Conservation (phyloP, 2,113 vertebrate species). For the Vicugna pacos region DNA sequence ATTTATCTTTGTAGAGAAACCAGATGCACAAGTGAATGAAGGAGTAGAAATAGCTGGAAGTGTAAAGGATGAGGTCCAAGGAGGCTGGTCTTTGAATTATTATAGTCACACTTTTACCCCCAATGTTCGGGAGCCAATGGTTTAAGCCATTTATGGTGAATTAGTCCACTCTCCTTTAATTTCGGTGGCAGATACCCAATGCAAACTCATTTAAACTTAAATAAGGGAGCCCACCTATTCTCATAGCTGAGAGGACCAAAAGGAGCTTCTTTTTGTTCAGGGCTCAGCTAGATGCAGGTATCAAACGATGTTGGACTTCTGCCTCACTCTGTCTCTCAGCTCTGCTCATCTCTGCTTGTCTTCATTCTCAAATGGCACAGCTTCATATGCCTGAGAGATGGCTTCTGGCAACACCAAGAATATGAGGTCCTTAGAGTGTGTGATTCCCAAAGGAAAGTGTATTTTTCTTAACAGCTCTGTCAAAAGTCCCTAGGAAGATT, state of each 20-base stretch:
- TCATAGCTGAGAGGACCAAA: not conserved
- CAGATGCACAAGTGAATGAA: not conserved
- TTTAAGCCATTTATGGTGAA: not conserved
- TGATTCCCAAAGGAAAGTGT: not conserved
- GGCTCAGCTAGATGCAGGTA: not conserved
- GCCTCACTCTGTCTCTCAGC: not conserved
- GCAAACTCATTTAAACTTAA: conserved; percentile 9
- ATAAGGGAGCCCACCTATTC: not conserved
- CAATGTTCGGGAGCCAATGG: not conserved
- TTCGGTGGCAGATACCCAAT: not conserved
- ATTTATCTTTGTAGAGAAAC: not conserved
- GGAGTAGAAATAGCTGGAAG: not conserved
- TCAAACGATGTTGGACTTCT: not conserved
- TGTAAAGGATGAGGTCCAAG: not conserved
- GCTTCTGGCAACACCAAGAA: not conserved
- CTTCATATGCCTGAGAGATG: not conserved
- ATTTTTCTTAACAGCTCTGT: not conserved
- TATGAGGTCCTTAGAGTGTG: not conserved
- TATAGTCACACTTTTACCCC: not conserved
- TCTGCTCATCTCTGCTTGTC: not conserved
- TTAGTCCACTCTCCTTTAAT: not conserved
- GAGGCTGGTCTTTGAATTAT: not conserved
- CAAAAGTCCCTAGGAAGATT: not conserved
- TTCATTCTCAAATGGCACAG: not conserved
- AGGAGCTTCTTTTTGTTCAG: not conserved